Base-by-base conservation (phyloP, 64 coral and sea anemone genomes). In the Pocillopora damicornis region DNA sequence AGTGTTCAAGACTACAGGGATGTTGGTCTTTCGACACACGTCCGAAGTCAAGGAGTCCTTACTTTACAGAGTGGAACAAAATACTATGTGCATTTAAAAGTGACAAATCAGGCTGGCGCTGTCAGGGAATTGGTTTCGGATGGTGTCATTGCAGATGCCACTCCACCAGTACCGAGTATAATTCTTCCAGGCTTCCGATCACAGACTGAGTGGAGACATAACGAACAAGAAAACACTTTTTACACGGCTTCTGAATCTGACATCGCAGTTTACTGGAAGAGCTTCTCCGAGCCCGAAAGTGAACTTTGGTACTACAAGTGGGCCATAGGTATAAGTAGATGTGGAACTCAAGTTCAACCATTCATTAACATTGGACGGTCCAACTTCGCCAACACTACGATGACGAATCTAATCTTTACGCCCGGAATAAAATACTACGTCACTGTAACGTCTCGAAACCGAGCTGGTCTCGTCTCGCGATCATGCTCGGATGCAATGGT, bases 221-320 rank as follows among this genome's bases (percentile, higher is more conserved):
- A 15, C n/a, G 66, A 64, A 59, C 25, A 76, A 37, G 86, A 91
- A 9, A 71, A 37, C 10, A 76, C 60, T 37, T 92, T 92, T 63
- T 92, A 88, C 80, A 67, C 80, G 18, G 80, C 80, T 66, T 64
- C 80, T 17, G 80, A 35, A 5, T 67, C 63, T 10, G 35, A 10
- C 17, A 64, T 81, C 20, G 75, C 75, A 58, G 75, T 57, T 23
- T 80, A 90, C 81, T 94, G 93, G 93, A 30, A 88, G 0, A 64
- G 71, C 0, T 91, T 91, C 65, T 56, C 69, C 5, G 93, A 94
- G 34, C 57, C 60, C 22, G 93, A 94, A 74, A 94, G 93, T 72
- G 77, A 88, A 66, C 15, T 91, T 63, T 94, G 93, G 93, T 94
- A 88, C 76, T 94, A 94, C 38, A 94, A 94, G 51, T 94, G 93